Percentiles rank a stretch among this genome's conserved stretches.
phyloP scores from a whole-genome alignment of 2,797 vertebrate species.

The Telmatherina bonti region DNA sequence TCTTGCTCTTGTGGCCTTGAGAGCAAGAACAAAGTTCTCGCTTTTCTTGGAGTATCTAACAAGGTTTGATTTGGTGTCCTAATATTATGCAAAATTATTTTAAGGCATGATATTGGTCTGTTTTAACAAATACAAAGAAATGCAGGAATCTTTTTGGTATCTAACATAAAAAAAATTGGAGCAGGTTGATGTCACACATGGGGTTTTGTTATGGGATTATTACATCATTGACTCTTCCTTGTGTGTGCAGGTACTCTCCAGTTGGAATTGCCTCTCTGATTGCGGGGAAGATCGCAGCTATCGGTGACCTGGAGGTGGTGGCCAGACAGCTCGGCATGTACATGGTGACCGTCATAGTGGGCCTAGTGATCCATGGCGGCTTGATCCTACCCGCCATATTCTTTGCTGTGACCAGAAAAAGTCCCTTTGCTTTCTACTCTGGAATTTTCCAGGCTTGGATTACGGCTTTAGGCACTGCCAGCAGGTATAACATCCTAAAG shows the following conservation, averaged over 20 bases:
- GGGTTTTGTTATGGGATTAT: not conserved
- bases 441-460: conserved; percentile 92
- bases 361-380: conserved; percentile 87
- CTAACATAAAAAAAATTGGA: not conserved
- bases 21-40: too few species aligned
- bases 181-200: not conserved
- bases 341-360: conserved; percentile 89
- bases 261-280: conserved; percentile 88
- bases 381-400: conserved; percentile 87
- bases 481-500: conserved; percentile 79
- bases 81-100: not conserved
- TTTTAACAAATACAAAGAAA: too few species aligned
- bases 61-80: not conserved
- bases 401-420: conserved; percentile 85
- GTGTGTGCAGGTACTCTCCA: conserved; percentile 86
- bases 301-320: conserved; percentile 86
- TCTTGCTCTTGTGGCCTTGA: too few species aligned
- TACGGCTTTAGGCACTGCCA: conserved; percentile 89
- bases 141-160: not conserved
- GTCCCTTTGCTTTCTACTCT: conserved; percentile 84
- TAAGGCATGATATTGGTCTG: too few species aligned
- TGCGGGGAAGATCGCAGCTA: conserved; percentile 87
- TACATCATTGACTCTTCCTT: not conserved
- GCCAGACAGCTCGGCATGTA: conserved; percentile 89
- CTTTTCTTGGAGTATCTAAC: too few species aligned